phyloP scores from a whole-genome alignment of 1,140 invertebrate species.

The Danaus plexippus region DNA sequence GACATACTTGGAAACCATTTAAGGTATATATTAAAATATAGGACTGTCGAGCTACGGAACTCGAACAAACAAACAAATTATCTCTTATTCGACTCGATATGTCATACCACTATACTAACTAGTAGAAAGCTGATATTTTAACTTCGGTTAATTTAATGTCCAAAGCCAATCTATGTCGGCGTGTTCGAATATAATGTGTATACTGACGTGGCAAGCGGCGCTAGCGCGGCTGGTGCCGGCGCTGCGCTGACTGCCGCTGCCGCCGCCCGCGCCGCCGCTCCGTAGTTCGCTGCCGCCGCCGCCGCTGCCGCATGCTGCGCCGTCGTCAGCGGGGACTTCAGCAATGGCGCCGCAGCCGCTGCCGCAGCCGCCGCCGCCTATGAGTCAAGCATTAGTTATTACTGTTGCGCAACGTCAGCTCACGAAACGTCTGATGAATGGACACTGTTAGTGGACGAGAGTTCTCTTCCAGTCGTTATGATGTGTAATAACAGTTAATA shows the following conservation, averaged over 20 bases:
- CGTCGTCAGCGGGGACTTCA: constrained; percentile 77
- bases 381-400: constrained; percentile 1
- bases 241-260: constrained; percentile 86
- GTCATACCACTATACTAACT: no score
- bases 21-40: no score
- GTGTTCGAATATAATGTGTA: not conserved
- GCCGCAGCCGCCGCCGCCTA: constrained; percentile 70
- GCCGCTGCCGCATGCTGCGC: constrained; percentile 81
- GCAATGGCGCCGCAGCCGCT: constrained; percentile 78
- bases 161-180: no score
- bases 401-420: no score
- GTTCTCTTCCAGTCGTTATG: not conserved
- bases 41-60: no score
- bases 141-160: no score
- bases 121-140: no score
- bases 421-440: no score
- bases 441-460: not conserved
- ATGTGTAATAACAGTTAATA: not conserved
- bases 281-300: constrained; percentile 74
- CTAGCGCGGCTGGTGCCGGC: constrained; percentile 72
- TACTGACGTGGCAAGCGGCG: constrained; percentile 51
- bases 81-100: no score
- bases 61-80: no score
- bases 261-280: constrained; percentile 76
- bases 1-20: no score